Conservation (phyloP, 2,113 vertebrate genomes). For the Oryzias celebensis region DNA sequence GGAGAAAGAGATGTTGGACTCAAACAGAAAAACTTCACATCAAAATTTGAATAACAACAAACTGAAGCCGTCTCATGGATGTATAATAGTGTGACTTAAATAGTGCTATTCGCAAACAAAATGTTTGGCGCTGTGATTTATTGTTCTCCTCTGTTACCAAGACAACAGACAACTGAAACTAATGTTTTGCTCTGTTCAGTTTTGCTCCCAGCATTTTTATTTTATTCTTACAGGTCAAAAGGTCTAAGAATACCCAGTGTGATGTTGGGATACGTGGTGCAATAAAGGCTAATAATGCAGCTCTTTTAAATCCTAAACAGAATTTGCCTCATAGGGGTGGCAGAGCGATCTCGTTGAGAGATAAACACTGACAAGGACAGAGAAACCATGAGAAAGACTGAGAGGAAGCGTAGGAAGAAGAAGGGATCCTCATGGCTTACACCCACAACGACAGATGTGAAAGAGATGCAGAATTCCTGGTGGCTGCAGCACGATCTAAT, state of each 20-base stretch:
- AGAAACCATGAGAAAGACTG: conserved; percentile 15
- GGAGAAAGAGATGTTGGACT: neutral
- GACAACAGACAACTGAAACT: conserved; percentile 53
- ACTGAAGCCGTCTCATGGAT: conserved; percentile 25
- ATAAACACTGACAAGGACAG: conserved; percentile 14
- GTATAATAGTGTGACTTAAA: conserved; percentile 11
- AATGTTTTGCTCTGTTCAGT: conserved; percentile 35
- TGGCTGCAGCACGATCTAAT: conserved; percentile 14
- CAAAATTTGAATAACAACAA: conserved; percentile 35
- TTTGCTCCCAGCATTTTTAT: conserved; percentile 39
- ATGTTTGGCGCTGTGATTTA: conserved; percentile 29
- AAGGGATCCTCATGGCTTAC: conserved; percentile 9
- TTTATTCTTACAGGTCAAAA: conserved; percentile 34
- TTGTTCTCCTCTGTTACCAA: conserved; percentile 48
- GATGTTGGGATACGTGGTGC: conserved; percentile 19
- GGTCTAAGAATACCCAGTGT: conserved; percentile 29
- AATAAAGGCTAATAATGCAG: conserved; percentile 33
- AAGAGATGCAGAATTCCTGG: conserved; percentile 10
- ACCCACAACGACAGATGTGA: conserved; percentile 17
- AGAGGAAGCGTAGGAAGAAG: conserved; percentile 44
- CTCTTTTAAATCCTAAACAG: conserved; percentile 16
- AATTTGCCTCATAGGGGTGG: conserved; percentile 3
- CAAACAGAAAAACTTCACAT: conserved; percentile 48
- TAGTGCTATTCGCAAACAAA: conserved; percentile 22
- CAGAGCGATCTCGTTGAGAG: neutral